Percentiles rank a stretch among this genome's conserved stretches.
These are phyloP conservation scores for Drosophila monieri DNA, from an alignment of 2,888 invertebrate species.

Conservation along the genomic window DNA sequence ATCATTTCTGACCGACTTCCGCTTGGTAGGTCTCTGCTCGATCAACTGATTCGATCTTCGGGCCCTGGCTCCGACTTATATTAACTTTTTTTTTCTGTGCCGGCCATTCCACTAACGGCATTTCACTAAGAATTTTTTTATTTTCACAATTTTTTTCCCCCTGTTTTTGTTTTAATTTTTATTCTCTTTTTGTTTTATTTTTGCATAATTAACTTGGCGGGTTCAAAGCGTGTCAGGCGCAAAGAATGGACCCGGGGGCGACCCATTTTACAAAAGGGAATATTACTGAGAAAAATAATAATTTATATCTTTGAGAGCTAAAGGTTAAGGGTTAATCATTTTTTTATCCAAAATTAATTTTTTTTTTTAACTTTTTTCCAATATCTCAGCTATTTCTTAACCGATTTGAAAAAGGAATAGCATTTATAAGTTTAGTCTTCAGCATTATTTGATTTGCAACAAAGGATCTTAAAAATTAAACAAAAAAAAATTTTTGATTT, in stretches of 20 bases:
- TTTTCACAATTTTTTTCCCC: conserved; percentile 24
- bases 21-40: conserved; percentile 32
- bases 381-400: too few relatives aligned
- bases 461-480: neutral
- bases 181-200: conserved; percentile 9
- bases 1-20: conserved; percentile 24
- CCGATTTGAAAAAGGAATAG: too few relatives aligned
- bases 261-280: conserved; percentile 30
- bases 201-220: conserved; percentile 47
- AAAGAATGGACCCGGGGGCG: conserved; percentile 17
- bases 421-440: too few relatives aligned
- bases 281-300: neutral
- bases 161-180: neutral
- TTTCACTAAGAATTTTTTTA: conserved; percentile 10
- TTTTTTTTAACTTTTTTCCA: too few relatives aligned
- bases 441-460: neutral
- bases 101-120: conserved; percentile 65
- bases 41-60: conserved; percentile 43
- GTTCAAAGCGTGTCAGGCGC: conserved; percentile 65
- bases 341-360: too few relatives aligned
- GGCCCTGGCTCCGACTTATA: conserved; percentile 56
- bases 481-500: too few relatives aligned
- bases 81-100: conserved; percentile 53
- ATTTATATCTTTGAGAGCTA: too few relatives aligned
- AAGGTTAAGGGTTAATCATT: too few relatives aligned